Evolutionary conservation across 2,113 vertebrate genomes (phyloP).

Genomic region (Meriones unguiculatus): DNA sequence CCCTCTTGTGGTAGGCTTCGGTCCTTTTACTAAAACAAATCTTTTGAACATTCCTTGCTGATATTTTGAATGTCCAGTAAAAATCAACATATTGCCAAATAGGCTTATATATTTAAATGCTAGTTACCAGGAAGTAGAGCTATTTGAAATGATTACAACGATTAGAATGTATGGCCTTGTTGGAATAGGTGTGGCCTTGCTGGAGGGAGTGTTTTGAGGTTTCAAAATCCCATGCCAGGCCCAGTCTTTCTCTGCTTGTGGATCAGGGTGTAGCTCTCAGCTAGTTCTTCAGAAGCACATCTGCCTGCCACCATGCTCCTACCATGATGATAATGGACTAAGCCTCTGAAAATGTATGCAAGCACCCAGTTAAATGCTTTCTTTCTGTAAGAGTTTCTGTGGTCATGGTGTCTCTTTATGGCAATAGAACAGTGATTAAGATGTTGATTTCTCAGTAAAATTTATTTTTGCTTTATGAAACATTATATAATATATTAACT

Average conservation of each 20-base stretch:
- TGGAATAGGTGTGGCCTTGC: neutral
- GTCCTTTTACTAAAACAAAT: neutral
- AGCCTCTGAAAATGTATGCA: neutral
- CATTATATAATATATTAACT: neutral
- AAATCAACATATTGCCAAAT: neutral
- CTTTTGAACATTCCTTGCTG: constrained; percentile 31
- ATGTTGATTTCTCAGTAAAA: constrained; percentile 21
- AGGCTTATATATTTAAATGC: neutral
- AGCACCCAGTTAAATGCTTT: neutral
- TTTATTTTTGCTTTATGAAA: constrained; percentile 29
- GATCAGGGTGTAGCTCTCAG: neutral
- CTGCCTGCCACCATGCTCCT: neutral
- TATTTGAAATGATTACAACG: neutral
- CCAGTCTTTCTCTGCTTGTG: neutral
- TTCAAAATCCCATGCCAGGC: neutral
- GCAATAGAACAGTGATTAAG: neutral
- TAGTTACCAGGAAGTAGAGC: neutral
- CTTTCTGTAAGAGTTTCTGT: neutral
- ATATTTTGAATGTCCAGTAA: neutral
- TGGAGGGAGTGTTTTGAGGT: neutral
- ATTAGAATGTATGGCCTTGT: neutral
- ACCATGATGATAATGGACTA: neutral
- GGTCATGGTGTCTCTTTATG: too few species aligned
- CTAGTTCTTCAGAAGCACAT: neutral
- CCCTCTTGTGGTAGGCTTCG: too few species aligned